Evolutionary conservation across 2,888 invertebrate species (phyloP).

Genomic region (Augiades crinisus): DNA sequence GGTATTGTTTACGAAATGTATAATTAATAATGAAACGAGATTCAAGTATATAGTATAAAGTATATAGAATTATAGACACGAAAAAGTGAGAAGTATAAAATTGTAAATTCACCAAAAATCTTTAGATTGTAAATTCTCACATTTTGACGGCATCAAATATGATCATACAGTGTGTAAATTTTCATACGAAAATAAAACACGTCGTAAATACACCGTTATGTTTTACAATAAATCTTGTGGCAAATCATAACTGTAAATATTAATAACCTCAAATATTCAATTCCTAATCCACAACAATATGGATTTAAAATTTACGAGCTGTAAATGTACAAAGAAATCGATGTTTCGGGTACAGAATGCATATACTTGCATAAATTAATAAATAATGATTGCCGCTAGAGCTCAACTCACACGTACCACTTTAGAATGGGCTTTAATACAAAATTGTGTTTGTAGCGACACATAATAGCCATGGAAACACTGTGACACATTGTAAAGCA

Average conservation of each 20-base stretch:
- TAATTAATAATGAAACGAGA: no score
- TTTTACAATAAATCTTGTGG: background rate
- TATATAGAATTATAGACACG: no score
- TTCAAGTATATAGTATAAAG: no score
- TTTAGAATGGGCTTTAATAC: no score
- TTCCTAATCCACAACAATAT: conserved; percentile 12
- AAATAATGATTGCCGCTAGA: background rate
- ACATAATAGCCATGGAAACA: no score
- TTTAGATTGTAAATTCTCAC: background rate
- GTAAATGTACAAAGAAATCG: conserved; percentile 24
- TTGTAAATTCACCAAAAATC: background rate
- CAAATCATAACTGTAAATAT: conserved; percentile 17
- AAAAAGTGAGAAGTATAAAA: background rate
- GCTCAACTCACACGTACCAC: no score
- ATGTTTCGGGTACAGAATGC: background rate
- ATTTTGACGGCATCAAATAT: background rate
- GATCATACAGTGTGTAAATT: background rate
- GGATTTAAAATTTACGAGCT: conserved; percentile 25
- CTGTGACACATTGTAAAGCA: no score
- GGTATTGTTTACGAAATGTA: no score
- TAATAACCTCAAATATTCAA: conserved; percentile 11
- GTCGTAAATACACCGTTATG: conserved; percentile 8
- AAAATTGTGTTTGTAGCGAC: no score
- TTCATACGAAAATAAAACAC: conserved; percentile 15
- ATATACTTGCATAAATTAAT: conserved; percentile 20